Evolutionary conservation across 2,888 invertebrate genomes (phyloP).

Genomic region (Steinernema scapterisci): DNA sequence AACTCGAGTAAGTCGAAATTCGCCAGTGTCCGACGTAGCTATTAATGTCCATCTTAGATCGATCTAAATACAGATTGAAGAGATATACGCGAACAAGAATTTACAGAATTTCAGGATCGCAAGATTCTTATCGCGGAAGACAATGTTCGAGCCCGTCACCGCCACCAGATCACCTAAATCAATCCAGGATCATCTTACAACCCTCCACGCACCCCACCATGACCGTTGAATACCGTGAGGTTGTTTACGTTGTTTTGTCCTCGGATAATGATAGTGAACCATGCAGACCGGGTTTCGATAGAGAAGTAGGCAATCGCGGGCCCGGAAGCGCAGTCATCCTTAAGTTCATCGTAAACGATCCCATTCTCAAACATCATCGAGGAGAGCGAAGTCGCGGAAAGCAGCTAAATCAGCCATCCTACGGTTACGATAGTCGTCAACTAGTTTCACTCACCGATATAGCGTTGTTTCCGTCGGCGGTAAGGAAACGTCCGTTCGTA

Average conservation of each 20-base stretch:
- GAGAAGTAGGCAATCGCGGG: conserved; percentile 29
- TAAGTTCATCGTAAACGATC: conserved; percentile 14
- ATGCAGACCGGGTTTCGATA: conserved; percentile 30
- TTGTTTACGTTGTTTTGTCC: conserved; percentile 24
- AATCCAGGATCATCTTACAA: background rate
- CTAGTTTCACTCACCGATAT: too few relatives aligned
- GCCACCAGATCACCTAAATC: background rate
- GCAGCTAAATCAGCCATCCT: background rate
- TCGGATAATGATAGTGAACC: conserved; percentile 32
- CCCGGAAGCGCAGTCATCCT: conserved; percentile 10
- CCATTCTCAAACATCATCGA: conserved; percentile 34
- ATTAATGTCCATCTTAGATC: background rate
- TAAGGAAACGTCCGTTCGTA: conserved; percentile 47
- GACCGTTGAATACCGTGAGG: conserved; percentile 28
- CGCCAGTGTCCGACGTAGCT: background rate
- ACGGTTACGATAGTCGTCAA: too few relatives aligned
- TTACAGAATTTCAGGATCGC: conserved; percentile 11
- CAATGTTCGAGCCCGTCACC: background rate
- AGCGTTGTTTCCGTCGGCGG: conserved; percentile 16
- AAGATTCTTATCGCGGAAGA: conserved; percentile 7
- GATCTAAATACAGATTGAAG: too few relatives aligned
- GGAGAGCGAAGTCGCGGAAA: background rate
- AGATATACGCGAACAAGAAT: too few relatives aligned
- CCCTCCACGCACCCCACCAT: background rate
- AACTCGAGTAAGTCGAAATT: background rate